Conservation (phyloP, 2,888 invertebrate species). For the Aphrophora alni region DNA sequence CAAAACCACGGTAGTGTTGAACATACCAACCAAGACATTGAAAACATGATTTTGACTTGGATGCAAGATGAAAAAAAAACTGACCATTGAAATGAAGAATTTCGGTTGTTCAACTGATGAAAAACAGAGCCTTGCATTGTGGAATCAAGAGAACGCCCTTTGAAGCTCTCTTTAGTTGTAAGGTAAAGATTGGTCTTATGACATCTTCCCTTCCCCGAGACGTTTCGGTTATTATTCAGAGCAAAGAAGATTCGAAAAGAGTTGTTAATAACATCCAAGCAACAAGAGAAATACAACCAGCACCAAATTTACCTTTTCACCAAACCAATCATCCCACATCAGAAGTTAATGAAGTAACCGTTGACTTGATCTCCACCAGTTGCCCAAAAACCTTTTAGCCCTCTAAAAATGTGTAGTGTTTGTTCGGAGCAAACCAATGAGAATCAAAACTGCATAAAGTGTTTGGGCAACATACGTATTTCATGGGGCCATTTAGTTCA, state of each 20-base stretch:
- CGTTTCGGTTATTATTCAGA: not conserved
- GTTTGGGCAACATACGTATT: not conserved
- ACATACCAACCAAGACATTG: constrained; percentile 55
- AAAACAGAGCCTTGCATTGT: constrained; percentile 55
- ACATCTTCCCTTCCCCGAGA: constrained; percentile 2
- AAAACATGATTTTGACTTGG: constrained; percentile 46
- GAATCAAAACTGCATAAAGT: not conserved
- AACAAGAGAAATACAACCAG: not conserved
- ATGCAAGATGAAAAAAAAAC: not conserved
- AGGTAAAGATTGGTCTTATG: not conserved
- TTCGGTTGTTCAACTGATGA: constrained; percentile 56
- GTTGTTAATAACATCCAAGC: not conserved
- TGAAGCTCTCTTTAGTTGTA: constrained; percentile 49
- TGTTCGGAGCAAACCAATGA: not conserved
- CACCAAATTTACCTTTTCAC: not conserved
- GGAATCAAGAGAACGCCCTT: constrained; percentile 55
- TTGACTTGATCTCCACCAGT: not conserved
- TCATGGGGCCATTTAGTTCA: not conserved
- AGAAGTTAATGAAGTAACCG: not conserved
- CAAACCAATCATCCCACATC: not conserved
- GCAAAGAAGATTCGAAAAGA: not conserved
- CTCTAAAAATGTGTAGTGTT: not conserved
- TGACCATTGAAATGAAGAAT: constrained; percentile 48
- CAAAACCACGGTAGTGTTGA: constrained; percentile 50
- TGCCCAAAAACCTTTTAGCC: not conserved